Evolutionary conservation across 2,113 vertebrate genomes (phyloP).

Genomic region (Sylvilagus bachmani): DNA sequence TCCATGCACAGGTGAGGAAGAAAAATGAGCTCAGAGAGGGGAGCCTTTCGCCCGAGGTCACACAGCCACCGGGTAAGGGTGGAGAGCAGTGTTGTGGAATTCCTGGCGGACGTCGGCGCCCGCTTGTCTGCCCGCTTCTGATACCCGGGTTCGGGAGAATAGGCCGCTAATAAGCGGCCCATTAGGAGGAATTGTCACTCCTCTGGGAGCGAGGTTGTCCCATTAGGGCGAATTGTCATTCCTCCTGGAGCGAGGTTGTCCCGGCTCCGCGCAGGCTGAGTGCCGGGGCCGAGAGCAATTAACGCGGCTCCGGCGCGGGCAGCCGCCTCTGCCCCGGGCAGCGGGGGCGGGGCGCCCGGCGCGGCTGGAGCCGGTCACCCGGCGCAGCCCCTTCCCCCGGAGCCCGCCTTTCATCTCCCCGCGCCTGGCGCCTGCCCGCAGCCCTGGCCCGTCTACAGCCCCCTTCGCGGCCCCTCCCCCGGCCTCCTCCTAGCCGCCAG

Average conservation of each 20-base stretch:
- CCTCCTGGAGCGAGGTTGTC: slow-evolving; percentile 78
- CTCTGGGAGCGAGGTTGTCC: slow-evolving; percentile 82
- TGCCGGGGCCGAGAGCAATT: slow-evolving; percentile 83
- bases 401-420: slow-evolving; percentile 93
- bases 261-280: slow-evolving; percentile 83
- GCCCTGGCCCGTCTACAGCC: slow-evolving; percentile 90
- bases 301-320: slow-evolving; percentile 82
- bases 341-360: slow-evolving; percentile 85
- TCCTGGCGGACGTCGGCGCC: slow-evolving; percentile 78
- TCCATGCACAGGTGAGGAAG: slow-evolving; percentile 30
- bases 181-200: slow-evolving; percentile 82
- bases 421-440: slow-evolving; percentile 93
- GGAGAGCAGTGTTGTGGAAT: slow-evolving; percentile 54
- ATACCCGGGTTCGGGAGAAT: slow-evolving; percentile 78
- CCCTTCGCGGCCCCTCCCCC: slow-evolving; percentile 82
- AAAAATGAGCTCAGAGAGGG: slow-evolving; percentile 70
- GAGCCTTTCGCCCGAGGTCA: slow-evolving; percentile 62
- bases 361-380: slow-evolving; percentile 92
- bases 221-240: slow-evolving; percentile 84
- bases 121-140: slow-evolving; percentile 80
- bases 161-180: slow-evolving; percentile 81
- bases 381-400: slow-evolving; percentile 92
- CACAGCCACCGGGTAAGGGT: slow-evolving; percentile 56
- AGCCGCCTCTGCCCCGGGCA: slow-evolving; percentile 78
- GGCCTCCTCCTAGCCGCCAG: slow-evolving; percentile 58